Evolutionary conservation across 2,797 vertebrate species (phyloP).

Genomic region (Heliangelus exortis): DNA sequence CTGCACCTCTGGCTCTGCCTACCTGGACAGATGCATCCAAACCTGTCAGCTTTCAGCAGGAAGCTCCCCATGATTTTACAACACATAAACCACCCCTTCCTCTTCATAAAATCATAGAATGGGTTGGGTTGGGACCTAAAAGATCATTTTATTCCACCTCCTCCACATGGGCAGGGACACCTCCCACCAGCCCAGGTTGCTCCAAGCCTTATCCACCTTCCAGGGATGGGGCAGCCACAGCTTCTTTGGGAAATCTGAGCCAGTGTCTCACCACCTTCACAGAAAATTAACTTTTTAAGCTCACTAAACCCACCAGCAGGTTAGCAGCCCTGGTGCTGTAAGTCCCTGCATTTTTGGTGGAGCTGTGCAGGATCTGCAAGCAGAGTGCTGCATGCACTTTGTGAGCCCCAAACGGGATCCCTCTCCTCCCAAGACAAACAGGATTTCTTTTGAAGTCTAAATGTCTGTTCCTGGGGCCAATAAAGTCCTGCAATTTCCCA

Average conservation of each 20-base stretch:
- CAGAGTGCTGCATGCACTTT: neutral
- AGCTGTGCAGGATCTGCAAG: neutral
- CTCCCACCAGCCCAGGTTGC: too few species aligned
- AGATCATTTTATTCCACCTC: too few species aligned
- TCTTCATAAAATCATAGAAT: neutral
- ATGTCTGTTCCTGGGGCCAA: slow-evolving; percentile 42
- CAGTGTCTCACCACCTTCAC: too few species aligned
- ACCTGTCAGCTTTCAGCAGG: neutral
- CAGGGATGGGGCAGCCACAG: too few species aligned
- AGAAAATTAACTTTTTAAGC: neutral
- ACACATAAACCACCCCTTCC: accelerated
- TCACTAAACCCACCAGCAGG: neutral
- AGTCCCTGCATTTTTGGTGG: neutral
- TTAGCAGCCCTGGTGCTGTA: accelerated
- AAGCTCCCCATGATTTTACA: neutral
- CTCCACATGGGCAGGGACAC: too few species aligned
- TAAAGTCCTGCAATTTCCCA: slow-evolving; percentile 53
- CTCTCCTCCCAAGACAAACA: slow-evolving; percentile 21
- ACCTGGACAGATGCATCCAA: neutral
- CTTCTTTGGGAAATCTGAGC: too few species aligned
- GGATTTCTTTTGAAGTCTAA: slow-evolving; percentile 62
- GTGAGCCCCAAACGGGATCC: neutral
- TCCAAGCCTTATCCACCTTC: too few species aligned
- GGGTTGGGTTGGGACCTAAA: too few species aligned
- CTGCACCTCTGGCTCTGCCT: neutral